phyloP scores from a whole-genome alignment of 2,797 vertebrate species.

The Adelosebastes latens region DNA sequence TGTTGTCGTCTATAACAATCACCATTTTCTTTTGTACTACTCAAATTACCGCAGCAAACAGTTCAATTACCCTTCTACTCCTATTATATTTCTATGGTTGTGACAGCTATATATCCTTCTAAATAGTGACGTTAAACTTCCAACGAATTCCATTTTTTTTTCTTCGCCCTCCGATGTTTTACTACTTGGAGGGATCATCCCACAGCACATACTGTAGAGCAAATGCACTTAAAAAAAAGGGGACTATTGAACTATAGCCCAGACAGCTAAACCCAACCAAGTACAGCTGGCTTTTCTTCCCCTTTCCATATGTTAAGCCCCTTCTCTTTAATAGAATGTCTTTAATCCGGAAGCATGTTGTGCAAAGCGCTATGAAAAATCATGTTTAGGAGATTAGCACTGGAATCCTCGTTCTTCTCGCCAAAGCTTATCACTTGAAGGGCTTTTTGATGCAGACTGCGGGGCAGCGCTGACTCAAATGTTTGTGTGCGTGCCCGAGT shows the following conservation, averaged over 20 bases:
- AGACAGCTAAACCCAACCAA: constrained; percentile 67
- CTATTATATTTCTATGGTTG: neutral
- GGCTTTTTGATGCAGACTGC: constrained; percentile 63
- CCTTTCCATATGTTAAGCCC: constrained; percentile 74
- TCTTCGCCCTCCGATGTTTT: constrained; percentile 8
- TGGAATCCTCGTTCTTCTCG: constrained; percentile 68
- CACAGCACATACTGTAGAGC: constrained; percentile 27
- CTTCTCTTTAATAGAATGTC: constrained; percentile 81
- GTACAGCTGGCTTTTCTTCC: constrained; percentile 68
- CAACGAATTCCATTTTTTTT: neutral
- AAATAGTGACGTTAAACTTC: constrained; percentile 35
- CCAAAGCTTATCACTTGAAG: constrained; percentile 78
- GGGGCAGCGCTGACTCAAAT: constrained; percentile 65
- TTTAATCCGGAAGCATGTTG: constrained; percentile 83
- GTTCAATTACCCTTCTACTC: too few relatives aligned
- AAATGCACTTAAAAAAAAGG: constrained; percentile 58
- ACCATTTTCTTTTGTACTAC: too few relatives aligned
- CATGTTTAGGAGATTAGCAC: constrained; percentile 82
- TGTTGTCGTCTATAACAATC: too few relatives aligned
- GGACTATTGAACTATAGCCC: constrained; percentile 70
- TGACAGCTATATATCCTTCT: constrained; percentile 11
- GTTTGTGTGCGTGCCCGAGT: constrained; percentile 38
- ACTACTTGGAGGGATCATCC: constrained; percentile 57
- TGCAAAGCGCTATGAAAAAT: constrained; percentile 81
- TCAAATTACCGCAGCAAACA: too few relatives aligned